These are phyloP conservation scores for Cuculus canorus DNA, from an alignment of 2,797 vertebrate species.

Conservation along the genomic window DNA sequence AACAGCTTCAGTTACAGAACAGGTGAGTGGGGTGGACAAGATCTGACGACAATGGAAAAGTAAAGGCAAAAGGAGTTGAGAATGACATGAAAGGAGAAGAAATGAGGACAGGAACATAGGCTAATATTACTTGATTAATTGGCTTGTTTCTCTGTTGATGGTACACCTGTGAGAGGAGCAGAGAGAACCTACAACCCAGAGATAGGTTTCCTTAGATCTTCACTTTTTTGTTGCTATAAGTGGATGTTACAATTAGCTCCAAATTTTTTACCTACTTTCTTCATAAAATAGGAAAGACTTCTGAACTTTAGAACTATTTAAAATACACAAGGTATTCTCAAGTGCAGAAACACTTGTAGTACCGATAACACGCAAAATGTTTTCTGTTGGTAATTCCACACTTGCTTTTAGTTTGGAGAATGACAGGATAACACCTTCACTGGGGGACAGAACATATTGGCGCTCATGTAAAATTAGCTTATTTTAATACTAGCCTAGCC, in stretches of 20 bases:
- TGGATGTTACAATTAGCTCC: neutral
- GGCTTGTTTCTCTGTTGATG: neutral
- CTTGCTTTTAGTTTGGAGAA: neutral
- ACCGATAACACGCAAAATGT: neutral
- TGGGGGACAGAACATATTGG: neutral
- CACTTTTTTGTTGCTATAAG: neutral
- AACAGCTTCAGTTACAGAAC: slow-evolving; percentile 45
- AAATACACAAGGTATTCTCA: neutral
- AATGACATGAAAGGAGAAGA: neutral
- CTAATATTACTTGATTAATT: neutral
- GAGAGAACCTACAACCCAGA: neutral
- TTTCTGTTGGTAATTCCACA: neutral
- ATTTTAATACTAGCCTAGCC: neutral
- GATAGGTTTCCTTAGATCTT: neutral
- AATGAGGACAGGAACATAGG: neutral
- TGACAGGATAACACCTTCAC: neutral
- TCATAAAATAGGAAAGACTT: neutral
- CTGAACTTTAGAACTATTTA: neutral
- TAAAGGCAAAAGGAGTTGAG: neutral
- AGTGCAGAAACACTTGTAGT: neutral
- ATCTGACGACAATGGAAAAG: neutral
- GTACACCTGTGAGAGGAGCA: neutral
- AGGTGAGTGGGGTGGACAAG: slow-evolving; percentile 41
- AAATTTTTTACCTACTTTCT: neutral
- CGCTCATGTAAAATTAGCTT: neutral